A percentile compares a stretch with the other conserved stretches of the same genome.
These are phyloP conservation scores for Corbicula japonica DNA, from an alignment of 2,888 invertebrate species.

Conservation along the genomic window DNA sequence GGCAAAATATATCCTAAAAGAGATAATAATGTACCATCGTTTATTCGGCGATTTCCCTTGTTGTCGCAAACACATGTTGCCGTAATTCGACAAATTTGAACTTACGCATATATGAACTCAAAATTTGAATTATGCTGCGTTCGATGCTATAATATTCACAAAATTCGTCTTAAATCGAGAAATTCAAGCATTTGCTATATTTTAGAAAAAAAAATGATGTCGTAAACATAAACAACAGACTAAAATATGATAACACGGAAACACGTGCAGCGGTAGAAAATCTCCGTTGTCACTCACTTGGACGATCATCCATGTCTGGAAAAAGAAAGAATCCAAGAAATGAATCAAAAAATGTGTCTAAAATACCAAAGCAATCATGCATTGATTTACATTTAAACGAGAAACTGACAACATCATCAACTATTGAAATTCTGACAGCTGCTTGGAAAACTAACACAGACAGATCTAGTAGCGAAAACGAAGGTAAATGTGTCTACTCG, in stretches of 20 bases:
- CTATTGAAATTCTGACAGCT: neutral
- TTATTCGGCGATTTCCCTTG: neutral
- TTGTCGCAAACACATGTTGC: slow-evolving; percentile 3
- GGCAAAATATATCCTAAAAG: no score
- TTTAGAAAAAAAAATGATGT: slow-evolving; percentile 11
- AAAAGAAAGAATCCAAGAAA: slow-evolving; percentile 10
- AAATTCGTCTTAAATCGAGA: no score
- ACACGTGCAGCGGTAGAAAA: no score
- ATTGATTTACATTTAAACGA: neutral
- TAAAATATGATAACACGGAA: slow-evolving; percentile 13
- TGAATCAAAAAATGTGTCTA: neutral
- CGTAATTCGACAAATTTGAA: slow-evolving; percentile 2
- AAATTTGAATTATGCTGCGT: no score
- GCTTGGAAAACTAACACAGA: slow-evolving; percentile 7
- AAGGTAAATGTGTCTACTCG: no score
- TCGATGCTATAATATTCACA: no score
- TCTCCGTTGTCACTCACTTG: no score
- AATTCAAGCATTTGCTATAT: neutral
- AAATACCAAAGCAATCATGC: slow-evolving; percentile 1
- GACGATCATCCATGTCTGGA: slow-evolving; percentile 13
- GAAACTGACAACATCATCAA: neutral
- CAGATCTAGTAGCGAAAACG: no score
- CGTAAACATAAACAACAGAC: slow-evolving; percentile 29
- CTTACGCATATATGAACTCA: no score
- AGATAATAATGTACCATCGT: no score